A percentile compares a stretch with the other conserved stretches of the same genome.
Evolutionary conservation across 2,888 invertebrate genomes (phyloP).

Genomic region (Metellina segmentata): DNA sequence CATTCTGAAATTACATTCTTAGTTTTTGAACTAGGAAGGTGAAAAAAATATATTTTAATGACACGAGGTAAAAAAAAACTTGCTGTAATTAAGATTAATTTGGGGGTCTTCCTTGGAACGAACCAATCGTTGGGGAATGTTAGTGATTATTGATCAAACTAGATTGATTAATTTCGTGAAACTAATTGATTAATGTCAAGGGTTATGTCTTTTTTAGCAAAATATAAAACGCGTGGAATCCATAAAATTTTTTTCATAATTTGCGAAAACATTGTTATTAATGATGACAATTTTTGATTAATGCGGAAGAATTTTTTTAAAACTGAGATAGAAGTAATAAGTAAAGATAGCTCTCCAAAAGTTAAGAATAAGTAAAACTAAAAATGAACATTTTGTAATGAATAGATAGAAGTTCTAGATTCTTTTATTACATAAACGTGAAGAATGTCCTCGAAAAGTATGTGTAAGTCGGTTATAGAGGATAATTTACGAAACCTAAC

Average conservation of each 20-base stretch:
- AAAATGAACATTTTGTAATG: too few relatives aligned
- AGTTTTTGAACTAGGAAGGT: background rate
- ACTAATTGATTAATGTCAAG: conserved; percentile 41
- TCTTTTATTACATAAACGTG: too few relatives aligned
- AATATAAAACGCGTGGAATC: background rate
- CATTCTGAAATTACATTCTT: background rate
- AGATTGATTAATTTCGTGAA: conserved; percentile 50
- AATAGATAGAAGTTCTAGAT: too few relatives aligned
- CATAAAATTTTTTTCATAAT: background rate
- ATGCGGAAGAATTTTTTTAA: background rate
- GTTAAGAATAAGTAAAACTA: too few relatives aligned
- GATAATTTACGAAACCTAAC: too few relatives aligned
- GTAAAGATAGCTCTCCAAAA: too few relatives aligned
- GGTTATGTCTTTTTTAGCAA: background rate
- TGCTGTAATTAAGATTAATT: conserved; percentile 43
- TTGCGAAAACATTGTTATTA: conserved; percentile 22
- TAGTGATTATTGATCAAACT: conserved; percentile 28
- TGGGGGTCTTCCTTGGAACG: background rate
- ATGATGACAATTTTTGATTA: conserved; percentile 31
- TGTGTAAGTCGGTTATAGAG: too few relatives aligned
- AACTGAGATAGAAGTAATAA: too few relatives aligned
- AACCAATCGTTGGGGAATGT: conserved; percentile 14
- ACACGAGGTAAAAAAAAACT: background rate
- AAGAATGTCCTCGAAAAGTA: too few relatives aligned
- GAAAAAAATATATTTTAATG: background rate